phyloP scores from a whole-genome alignment of 1,140 invertebrate species.

The Aplysia californica region DNA sequence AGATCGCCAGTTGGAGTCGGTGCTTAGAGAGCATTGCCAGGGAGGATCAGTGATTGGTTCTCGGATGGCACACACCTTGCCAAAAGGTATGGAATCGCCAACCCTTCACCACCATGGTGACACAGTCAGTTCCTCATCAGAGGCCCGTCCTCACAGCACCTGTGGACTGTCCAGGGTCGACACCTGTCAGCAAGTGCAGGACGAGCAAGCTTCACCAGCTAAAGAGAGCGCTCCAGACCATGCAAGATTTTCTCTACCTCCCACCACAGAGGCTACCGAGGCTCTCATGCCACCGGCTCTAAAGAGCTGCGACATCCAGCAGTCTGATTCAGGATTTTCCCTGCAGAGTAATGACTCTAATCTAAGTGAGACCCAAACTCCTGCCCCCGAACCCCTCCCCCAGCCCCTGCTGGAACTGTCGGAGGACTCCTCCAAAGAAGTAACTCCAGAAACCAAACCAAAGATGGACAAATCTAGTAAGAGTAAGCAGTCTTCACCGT shows the following conservation, averaged over 20 bases:
- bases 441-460: not conserved
- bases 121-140: not conserved
- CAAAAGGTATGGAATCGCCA: constrained; percentile 24
- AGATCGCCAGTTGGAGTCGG: constrained; percentile 38
- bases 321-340: constrained; percentile 49
- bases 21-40: constrained; percentile 39
- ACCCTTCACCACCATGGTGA: not conserved
- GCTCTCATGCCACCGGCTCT: not conserved
- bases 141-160: constrained; percentile 3
- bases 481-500: not conserved
- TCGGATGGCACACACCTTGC: constrained; percentile 41
- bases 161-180: too few relatives aligned
- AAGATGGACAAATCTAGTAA: not conserved
- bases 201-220: too few relatives aligned
- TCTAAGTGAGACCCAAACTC: not conserved
- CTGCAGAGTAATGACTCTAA: constrained; percentile 38
- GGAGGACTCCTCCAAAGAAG: constrained; percentile 6
- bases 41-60: constrained; percentile 42
- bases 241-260: constrained; percentile 15
- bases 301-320: constrained; percentile 35
- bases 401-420: not conserved
- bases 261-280: not conserved
- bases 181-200: too few relatives aligned
- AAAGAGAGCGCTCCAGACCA: too few relatives aligned
- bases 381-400: not conserved